These are phyloP conservation scores for Lasioglossum albipes DNA, from an alignment of 1,140 invertebrate genomes.

Conservation along the genomic window DNA sequence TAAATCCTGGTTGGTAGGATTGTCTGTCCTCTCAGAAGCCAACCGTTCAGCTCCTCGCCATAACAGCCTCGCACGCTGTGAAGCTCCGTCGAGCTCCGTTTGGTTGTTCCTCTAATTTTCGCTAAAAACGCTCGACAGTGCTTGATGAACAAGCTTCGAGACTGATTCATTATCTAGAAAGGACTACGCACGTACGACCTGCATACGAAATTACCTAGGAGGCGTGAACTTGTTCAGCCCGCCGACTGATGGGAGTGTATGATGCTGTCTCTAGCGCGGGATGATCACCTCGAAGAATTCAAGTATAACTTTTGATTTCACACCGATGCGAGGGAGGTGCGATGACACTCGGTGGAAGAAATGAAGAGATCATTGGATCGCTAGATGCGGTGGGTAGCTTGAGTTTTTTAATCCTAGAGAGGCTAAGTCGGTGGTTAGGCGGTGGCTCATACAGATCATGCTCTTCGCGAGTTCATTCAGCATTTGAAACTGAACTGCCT, in stretches of 20 bases:
- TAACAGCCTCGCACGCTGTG: too few relatives aligned
- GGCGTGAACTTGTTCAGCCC: slow-evolving; percentile 28
- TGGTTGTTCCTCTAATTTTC: not conserved
- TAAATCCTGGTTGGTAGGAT: too few relatives aligned
- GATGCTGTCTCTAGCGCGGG: not conserved
- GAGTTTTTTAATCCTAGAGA: not conserved
- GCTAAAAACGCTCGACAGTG: not conserved
- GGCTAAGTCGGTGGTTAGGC: not conserved
- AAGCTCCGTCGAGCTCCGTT: not conserved
- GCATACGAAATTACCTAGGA: slow-evolving; percentile 46
- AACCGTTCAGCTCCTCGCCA: too few relatives aligned
- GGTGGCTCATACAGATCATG: not conserved
- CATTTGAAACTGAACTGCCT: not conserved
- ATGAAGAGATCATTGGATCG: not conserved
- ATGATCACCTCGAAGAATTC: not conserved
- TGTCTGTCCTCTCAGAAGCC: too few relatives aligned
- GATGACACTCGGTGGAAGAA: too few relatives aligned
- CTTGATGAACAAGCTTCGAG: not conserved
- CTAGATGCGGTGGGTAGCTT: not conserved
- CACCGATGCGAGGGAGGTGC: not conserved
- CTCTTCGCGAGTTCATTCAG: not conserved
- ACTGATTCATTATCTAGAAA: slow-evolving; percentile 8
- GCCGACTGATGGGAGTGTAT: not conserved
- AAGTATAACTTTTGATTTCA: not conserved
- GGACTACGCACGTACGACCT: slow-evolving; percentile 41